A percentile compares a stretch with the other conserved stretches of the same genome.
phyloP scores from a whole-genome alignment of 2,888 invertebrate genomes.

The Meghimatium bilineatum region DNA sequence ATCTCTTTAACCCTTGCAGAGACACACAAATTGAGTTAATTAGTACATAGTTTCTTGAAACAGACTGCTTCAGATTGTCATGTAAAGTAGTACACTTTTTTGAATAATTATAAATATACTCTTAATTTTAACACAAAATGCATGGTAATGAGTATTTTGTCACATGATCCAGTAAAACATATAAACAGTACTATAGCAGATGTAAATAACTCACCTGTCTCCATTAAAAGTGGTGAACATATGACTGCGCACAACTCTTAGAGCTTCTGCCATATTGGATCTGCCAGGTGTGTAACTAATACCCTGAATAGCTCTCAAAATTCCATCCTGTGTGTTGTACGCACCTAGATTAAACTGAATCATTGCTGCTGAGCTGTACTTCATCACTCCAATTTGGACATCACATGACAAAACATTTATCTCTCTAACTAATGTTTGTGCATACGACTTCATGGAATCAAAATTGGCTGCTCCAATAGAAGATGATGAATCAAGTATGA shows the following conservation, averaged over 20 bases:
- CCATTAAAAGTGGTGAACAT: conserved; percentile 66
- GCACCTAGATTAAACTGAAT: conserved; percentile 66
- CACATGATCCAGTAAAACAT: not conserved
- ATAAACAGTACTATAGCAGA: not conserved
- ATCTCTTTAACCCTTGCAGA: too few species aligned
- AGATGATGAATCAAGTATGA: conserved; percentile 72
- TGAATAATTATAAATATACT: too few species aligned
- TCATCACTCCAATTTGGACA: conserved; percentile 69
- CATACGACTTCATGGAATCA: conserved; percentile 66
- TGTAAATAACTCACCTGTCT: conserved; percentile 58
- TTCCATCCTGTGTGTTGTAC: conserved; percentile 57
- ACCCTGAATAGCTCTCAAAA: conserved; percentile 60
- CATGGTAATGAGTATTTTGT: not conserved
- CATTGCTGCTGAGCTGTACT: conserved; percentile 72
- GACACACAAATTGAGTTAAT: too few species aligned
- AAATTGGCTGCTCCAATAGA: conserved; percentile 67
- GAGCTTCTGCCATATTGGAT: conserved; percentile 72
- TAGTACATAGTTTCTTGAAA: too few species aligned
- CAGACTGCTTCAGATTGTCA: too few species aligned
- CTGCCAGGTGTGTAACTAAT: conserved; percentile 66
- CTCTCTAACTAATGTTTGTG: conserved; percentile 65
- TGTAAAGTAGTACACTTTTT: too few species aligned
- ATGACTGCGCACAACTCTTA: conserved; percentile 59
- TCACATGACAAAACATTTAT: conserved; percentile 68
- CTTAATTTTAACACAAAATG: too few species aligned